A percentile compares a stretch with the other conserved stretches of the same genome.
phyloP scores from a whole-genome alignment of 2,113 vertebrate genomes.

The Megaleporinus macrocephalus region DNA sequence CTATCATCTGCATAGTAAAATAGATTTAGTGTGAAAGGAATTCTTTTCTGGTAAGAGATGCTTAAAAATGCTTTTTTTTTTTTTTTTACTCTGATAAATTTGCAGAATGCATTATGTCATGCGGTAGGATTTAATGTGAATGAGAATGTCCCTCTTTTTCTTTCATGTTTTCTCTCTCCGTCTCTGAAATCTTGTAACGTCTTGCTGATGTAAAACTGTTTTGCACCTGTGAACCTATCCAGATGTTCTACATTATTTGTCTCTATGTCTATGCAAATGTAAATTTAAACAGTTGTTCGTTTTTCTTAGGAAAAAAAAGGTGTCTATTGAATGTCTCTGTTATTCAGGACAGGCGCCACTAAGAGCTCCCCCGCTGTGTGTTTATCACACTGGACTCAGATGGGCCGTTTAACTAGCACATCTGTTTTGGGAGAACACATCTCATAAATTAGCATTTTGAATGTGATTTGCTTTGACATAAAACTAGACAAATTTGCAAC shows the following conservation, averaged over 20 bases:
- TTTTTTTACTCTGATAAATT: neutral
- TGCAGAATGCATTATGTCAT: neutral
- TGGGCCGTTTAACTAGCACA: constrained; percentile 44
- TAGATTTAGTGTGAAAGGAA: constrained; percentile 63
- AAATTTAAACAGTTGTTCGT: neutral
- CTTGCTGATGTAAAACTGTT: neutral
- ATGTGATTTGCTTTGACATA: neutral
- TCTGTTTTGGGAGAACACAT: constrained; percentile 40
- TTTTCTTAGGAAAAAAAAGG: too few relatives aligned
- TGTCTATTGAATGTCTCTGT: constrained; percentile 35
- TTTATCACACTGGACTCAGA: constrained; percentile 46
- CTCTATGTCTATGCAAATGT: neutral
- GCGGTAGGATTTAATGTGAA: constrained; percentile 13
- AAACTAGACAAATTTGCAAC: neutral
- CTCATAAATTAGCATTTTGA: constrained; percentile 32
- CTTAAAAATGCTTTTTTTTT: constrained; percentile 25
- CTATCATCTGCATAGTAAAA: constrained; percentile 76
- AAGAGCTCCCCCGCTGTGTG: constrained; percentile 26
- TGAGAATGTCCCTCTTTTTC: neutral
- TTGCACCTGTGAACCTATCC: neutral
- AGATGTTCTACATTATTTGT: constrained; percentile 18
- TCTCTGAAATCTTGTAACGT: neutral
- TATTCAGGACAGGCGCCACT: constrained; percentile 31
- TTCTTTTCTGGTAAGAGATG: constrained; percentile 63
- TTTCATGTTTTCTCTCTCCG: neutral